Conservation (phyloP, 2,113 vertebrate species). For the Octodon degus region DNA sequence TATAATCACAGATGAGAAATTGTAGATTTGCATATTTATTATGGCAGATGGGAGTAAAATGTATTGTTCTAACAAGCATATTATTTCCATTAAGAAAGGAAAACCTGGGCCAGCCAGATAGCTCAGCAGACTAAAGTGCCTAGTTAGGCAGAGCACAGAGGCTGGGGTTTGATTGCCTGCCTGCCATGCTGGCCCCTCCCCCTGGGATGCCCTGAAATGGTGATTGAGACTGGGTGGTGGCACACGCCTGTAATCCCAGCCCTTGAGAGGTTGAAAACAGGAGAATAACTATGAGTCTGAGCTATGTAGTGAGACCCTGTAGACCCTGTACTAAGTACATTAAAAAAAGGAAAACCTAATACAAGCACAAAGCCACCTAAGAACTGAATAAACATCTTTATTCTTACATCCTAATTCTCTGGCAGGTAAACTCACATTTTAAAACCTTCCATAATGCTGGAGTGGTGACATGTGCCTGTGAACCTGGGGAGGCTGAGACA, state of each 20-base stretch:
- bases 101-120: not conserved
- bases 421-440: not conserved
- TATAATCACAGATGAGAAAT: not conserved
- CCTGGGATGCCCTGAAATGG: too few species aligned
- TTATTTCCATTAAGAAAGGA: not conserved
- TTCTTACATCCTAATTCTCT: slow-evolving; percentile 38
- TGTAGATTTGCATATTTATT: slow-evolving; percentile 20
- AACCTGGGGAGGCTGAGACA: not conserved
- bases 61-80: slow-evolving; percentile 15
- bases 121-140: too few species aligned
- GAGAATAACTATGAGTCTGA: too few species aligned
- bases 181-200: too few species aligned
- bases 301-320: too few species aligned
- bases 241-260: too few species aligned
- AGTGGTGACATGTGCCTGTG: not conserved
- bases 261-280: too few species aligned
- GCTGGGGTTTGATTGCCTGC: too few species aligned
- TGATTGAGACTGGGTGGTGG: too few species aligned
- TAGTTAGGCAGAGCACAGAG: too few species aligned
- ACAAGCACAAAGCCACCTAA: not conserved
- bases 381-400: not conserved
- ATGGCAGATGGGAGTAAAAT: slow-evolving; percentile 26
- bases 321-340: too few species aligned
- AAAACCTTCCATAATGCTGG: not conserved
- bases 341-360: slow-evolving; percentile 1